Percentiles rank a stretch among this genome's conserved stretches.
Conservation (phyloP, 92 coral and sea anemone species). For the Siderastrea siderea region DNA sequence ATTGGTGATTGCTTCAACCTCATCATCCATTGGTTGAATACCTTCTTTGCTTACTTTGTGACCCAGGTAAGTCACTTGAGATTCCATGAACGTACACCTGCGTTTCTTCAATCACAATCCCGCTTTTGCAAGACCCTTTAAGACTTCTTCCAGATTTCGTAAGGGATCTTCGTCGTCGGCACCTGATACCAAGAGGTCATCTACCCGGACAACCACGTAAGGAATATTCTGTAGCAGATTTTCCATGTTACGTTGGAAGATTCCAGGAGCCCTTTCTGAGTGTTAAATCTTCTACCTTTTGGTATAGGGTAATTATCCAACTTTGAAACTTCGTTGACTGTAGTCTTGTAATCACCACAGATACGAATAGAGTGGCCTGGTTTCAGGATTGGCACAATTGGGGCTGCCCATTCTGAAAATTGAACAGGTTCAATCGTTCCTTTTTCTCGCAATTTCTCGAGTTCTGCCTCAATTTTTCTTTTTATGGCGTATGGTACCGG, state of each 20-base stretch:
- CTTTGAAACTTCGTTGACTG: conserved; percentile 42
- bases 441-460: conserved; percentile 27
- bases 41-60: conserved; percentile 31
- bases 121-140: neutral
- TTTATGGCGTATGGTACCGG: conserved; percentile 53
- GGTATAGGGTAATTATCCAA: conserved; percentile 7
- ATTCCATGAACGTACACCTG: conserved; percentile 37
- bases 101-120: neutral
- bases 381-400: conserved; percentile 49
- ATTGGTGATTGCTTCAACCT: conserved; percentile 58
- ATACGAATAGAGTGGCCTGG: conserved; percentile 13
- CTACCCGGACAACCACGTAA: neutral
- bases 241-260: neutral
- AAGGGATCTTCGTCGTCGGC: neutral
- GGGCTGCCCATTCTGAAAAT: no score
- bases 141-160: neutral
- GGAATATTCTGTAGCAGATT: neutral
- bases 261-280: neutral
- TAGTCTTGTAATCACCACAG: conserved; percentile 11
- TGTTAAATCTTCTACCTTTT: conserved; percentile 8
- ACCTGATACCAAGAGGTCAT: conserved; percentile 4
- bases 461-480: conserved; percentile 34
- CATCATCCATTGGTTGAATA: conserved; percentile 45
- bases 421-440: no score
- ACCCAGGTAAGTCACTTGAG: conserved; percentile 40